Evolutionary conservation across 2,113 vertebrate genomes (phyloP), one percentile per base, ranked within the genome.

Genomic region (Cyphomyrus plagiostoma): DNA sequence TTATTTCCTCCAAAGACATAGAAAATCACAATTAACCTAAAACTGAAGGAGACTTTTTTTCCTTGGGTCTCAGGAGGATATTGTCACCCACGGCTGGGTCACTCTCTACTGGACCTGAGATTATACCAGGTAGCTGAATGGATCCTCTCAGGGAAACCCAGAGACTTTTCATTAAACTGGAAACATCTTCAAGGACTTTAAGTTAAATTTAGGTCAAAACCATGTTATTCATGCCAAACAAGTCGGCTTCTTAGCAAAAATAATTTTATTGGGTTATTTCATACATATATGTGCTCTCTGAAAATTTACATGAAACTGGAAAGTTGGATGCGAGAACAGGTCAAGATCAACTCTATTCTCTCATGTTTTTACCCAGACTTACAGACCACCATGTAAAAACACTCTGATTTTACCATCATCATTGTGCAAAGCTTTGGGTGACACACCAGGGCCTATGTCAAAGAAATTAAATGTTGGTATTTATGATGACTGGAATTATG

Each of bases 191-290:
- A 84, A 21, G 10, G 15, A 49, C 83, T 4, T n/a, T 19, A 85
- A 26, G 82, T n/a, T 48, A 46, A 48, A 85, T 26, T 35, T 42
- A 42, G 35, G 3, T 8, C 13, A 77, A 23, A 89, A 10, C 4
- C 10, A 83, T 50, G 49, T 26, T 50, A 15, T 26, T 39, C 39
- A 10, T 74, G 23, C 35, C 5, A 5, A 83, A 3, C 1, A 49
- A 39, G 83, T 89, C 62, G 80, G 35, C 35, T 90, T 90, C 30
- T 91, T 95, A 94, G 92, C 91, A 95, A 95, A 95, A 95, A 95
- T 94, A 94, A 89, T 93, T 95, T 95, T 95, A 95, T 95, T 94
- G 92, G 80, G 92, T 92, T 94, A 87, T 30, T 39, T 35, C 45
- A 4, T 50, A 74, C 84, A 89, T 90, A 93, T 88, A 89, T 85